Percentiles rank a stretch among this genome's conserved stretches.
Evolutionary conservation across 2,113 vertebrate species (phyloP).

Genomic region (Notarius quadriscutis): DNA sequence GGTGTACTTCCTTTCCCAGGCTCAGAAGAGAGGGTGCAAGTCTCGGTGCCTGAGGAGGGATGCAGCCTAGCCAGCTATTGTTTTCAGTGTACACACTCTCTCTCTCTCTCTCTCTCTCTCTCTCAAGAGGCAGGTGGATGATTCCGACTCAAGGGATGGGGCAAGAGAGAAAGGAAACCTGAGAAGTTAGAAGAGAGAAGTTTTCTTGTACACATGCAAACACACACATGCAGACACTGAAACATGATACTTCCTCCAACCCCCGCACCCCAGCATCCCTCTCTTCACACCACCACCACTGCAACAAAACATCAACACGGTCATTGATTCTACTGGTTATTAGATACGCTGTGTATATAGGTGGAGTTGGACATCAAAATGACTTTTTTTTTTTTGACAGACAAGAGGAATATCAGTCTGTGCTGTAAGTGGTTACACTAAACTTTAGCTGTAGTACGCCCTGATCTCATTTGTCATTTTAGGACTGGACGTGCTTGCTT

Average conservation of each 20-base stretch:
- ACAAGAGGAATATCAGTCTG: slow-evolving; percentile 13
- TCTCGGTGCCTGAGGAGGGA: slow-evolving; percentile 49
- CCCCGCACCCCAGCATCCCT: slow-evolving; percentile 36
- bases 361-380: slow-evolving; percentile 4
- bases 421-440: slow-evolving; percentile 1
- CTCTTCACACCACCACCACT: slow-evolving; percentile 38
- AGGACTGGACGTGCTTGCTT: slow-evolving; percentile 22
- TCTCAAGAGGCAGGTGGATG: slow-evolving; percentile 49
- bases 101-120: slow-evolving; percentile 25
- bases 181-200: slow-evolving; percentile 56
- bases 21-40: slow-evolving; percentile 47
- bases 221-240: slow-evolving; percentile 32
- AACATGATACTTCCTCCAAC: slow-evolving; percentile 47
- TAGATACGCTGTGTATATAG: slow-evolving; percentile 10
- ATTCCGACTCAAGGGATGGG: slow-evolving; percentile 47
- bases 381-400: background rate
- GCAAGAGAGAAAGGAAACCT: slow-evolving; percentile 54
- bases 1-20: slow-evolving; percentile 60
- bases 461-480: slow-evolving; percentile 34
- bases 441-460: slow-evolving; percentile 5
- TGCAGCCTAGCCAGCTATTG: slow-evolving; percentile 51
- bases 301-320: slow-evolving; percentile 35
- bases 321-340: slow-evolving; percentile 33
- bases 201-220: slow-evolving; percentile 27
- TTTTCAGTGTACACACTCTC: slow-evolving; percentile 36